Percentiles rank a stretch among this genome's conserved stretches.
phyloP scores from a whole-genome alignment of 1,140 invertebrate genomes.

The Scaptomyza pallida region DNA sequence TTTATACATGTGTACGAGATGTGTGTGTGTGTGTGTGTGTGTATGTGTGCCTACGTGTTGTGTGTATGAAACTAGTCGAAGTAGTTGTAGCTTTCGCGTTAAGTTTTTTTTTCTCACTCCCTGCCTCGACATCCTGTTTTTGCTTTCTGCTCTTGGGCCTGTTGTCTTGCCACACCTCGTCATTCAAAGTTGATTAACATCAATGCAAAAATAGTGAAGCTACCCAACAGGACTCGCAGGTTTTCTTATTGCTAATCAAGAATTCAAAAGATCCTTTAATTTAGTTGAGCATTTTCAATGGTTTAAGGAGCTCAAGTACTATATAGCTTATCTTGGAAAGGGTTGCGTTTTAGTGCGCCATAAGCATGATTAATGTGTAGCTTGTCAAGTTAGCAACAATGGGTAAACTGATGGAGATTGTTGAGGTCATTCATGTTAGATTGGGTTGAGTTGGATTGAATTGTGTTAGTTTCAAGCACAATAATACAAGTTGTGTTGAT shows the following conservation, averaged over 20 bases:
- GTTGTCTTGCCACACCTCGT: not conserved
- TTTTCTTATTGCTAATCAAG: constrained; percentile 21
- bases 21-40: not conserved
- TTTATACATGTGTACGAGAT: constrained; percentile 28
- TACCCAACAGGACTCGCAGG: constrained; percentile 20
- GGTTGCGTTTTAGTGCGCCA: too few relatives aligned
- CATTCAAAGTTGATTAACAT: constrained; percentile 3
- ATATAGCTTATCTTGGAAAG: too few relatives aligned
- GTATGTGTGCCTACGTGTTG: not conserved
- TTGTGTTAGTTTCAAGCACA: not conserved
- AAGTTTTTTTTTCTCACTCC: constrained; percentile 21
- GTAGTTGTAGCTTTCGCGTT: constrained; percentile 28
- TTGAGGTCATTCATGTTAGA: constrained; percentile 48
- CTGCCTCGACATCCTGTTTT: not conserved
- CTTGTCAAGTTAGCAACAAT: constrained; percentile 44
- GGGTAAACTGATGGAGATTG: constrained; percentile 48
- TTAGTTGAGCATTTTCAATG: too few relatives aligned
- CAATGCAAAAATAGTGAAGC: constrained; percentile 20
- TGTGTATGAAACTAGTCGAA: constrained; percentile 43
- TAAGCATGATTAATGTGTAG: constrained; percentile 50
- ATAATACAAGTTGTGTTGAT: constrained; percentile 5
- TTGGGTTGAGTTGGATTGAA: not conserved
- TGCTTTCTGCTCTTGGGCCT: not conserved
- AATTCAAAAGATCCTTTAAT: too few relatives aligned
- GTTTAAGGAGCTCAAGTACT: too few relatives aligned